Percentiles rank a stretch among this genome's conserved stretches.
These are phyloP conservation scores for Callionymus lyra DNA, from an alignment of 2,113 vertebrate species.

Conservation along the genomic window DNA sequence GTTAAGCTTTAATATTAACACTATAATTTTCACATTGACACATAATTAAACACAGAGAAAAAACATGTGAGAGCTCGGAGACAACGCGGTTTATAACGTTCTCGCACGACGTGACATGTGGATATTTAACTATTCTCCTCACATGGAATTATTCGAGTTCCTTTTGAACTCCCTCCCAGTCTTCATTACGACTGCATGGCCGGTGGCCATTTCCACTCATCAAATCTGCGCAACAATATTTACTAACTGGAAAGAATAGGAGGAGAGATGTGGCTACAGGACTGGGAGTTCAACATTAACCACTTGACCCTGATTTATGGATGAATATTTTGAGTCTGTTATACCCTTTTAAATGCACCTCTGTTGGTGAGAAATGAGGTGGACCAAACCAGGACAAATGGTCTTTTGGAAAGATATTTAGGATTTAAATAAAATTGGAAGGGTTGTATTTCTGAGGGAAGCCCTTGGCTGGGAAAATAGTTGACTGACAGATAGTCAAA, in stretches of 20 bases:
- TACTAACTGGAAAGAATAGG: slow-evolving; percentile 65
- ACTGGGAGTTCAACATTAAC: slow-evolving; percentile 48
- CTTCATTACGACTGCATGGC: slow-evolving; percentile 71
- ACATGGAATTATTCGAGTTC: slow-evolving; percentile 67
- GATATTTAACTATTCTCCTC: slow-evolving; percentile 62
- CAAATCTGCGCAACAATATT: slow-evolving; percentile 63
- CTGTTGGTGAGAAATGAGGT: slow-evolving; percentile 18
- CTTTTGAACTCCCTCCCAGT: slow-evolving; percentile 45
- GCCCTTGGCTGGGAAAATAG: slow-evolving; percentile 21
- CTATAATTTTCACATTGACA: too few relatives aligned
- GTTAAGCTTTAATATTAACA: too few relatives aligned
- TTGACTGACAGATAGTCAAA: slow-evolving; percentile 28
- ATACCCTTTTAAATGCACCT: too few relatives aligned
- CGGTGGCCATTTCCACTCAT: slow-evolving; percentile 55
- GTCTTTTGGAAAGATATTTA: slow-evolving; percentile 22
- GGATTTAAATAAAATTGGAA: slow-evolving; percentile 24
- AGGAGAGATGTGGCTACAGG: slow-evolving; percentile 41
- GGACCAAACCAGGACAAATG: slow-evolving; percentile 46
- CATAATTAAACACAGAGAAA: too few relatives aligned
- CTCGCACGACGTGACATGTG: too few relatives aligned
- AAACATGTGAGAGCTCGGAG: too few relatives aligned
- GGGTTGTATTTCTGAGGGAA: slow-evolving; percentile 30
- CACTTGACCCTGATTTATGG: slow-evolving; percentile 54
- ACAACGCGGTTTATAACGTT: too few relatives aligned
- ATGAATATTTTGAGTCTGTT: slow-evolving; percentile 41